Conservation (phyloP, 2,113 vertebrate species). For the Brienomyrus longianalis region DNA sequence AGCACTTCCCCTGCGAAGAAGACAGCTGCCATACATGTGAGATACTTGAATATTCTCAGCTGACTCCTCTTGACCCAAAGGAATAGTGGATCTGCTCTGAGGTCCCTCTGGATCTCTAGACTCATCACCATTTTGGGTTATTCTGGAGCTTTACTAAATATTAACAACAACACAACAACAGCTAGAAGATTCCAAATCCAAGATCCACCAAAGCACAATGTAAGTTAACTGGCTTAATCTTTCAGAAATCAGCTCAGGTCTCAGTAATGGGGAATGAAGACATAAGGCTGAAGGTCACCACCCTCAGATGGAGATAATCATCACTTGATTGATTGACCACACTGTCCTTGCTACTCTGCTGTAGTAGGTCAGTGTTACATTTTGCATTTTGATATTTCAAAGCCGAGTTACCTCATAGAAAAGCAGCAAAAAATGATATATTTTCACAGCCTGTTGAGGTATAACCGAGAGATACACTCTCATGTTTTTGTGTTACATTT, state of each 20-base stretch:
- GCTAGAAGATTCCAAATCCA: background rate
- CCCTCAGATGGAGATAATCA: background rate
- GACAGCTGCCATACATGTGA: background rate
- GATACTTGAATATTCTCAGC: background rate
- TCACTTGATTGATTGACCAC: background rate
- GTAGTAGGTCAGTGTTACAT: background rate
- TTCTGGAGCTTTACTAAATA: background rate
- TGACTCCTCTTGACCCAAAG: background rate
- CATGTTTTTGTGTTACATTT: background rate
- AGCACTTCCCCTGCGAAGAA: background rate
- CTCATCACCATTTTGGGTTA: background rate
- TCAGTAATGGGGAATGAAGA: background rate
- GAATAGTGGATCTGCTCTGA: background rate
- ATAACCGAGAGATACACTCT: background rate
- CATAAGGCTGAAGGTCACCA: background rate
- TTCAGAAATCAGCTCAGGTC: background rate
- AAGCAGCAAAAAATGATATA: background rate
- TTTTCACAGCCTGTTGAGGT: background rate
- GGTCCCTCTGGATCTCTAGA: background rate
- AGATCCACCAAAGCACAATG: background rate
- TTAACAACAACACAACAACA: background rate
- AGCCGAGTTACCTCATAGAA: background rate
- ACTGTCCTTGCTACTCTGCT: background rate
- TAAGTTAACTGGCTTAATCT: background rate
- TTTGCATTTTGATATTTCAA: background rate